A percentile compares a stretch with the other conserved stretches of the same genome.
These are phyloP conservation scores for Acanthoscelides obtectus DNA, from an alignment of 2,888 invertebrate genomes.

Conservation along the genomic window DNA sequence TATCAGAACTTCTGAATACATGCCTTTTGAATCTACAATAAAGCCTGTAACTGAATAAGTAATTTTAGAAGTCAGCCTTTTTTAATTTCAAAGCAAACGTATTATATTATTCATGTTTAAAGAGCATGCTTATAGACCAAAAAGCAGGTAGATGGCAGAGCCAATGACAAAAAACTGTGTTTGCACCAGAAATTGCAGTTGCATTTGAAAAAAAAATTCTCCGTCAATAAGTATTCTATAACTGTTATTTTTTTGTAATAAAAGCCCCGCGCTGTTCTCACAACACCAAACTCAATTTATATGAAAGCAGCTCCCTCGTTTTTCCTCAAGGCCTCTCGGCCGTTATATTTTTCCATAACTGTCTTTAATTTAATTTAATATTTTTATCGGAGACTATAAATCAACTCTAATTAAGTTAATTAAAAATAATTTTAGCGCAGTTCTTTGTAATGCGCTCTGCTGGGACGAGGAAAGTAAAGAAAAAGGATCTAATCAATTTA, in stretches of 20 bases:
- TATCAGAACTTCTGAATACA: too few species aligned
- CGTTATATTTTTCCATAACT: constrained; percentile 41
- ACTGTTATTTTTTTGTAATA: neutral
- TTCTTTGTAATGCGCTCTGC: constrained; percentile 34
- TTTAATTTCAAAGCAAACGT: too few species aligned
- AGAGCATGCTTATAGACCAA: too few species aligned
- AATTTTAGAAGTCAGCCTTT: too few species aligned
- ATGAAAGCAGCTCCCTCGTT: constrained; percentile 11
- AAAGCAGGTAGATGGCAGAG: too few species aligned
- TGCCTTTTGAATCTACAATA: too few species aligned
- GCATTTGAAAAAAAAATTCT: too few species aligned
- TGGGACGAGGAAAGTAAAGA: constrained; percentile 33
- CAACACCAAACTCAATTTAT: constrained; percentile 18
- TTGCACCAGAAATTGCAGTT: too few species aligned
- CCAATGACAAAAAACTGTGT: too few species aligned
- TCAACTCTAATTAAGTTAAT: constrained; percentile 46
- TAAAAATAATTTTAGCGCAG: constrained; percentile 47
- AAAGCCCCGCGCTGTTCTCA: constrained; percentile 10
- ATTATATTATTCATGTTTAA: too few species aligned
- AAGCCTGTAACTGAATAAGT: too few species aligned
- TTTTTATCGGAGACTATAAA: constrained; percentile 47
- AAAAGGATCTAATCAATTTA: constrained; percentile 43
- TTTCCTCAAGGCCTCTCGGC: neutral
- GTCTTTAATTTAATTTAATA: constrained; percentile 48
- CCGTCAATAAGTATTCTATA: neutral